phyloP scores from a whole-genome alignment of 2,113 vertebrate genomes.

The Cephalopterus ornatus region DNA sequence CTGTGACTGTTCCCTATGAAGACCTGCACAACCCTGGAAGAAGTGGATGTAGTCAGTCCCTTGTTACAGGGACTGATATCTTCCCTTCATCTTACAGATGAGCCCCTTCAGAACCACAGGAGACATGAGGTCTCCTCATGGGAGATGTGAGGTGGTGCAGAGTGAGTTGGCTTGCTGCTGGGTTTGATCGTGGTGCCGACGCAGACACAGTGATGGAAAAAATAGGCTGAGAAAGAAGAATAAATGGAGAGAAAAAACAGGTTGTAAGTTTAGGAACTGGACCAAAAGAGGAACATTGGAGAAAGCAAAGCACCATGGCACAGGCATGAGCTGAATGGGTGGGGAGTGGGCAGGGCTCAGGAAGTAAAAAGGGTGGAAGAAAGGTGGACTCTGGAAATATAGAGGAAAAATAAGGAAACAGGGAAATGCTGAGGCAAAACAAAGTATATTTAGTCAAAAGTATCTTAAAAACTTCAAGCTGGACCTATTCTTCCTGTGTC shows the following conservation, averaged over 20 bases:
- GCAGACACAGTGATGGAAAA: not conserved
- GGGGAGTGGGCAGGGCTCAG: not conserved
- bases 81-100: not conserved
- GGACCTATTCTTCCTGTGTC: not conserved
- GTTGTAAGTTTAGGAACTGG: not conserved
- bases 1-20: not conserved
- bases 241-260: not conserved
- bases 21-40: not conserved
- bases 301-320: not conserved
- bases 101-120: not conserved
- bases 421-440: not conserved
- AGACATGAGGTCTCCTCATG: not conserved
- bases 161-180: not conserved
- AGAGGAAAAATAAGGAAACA: not conserved
- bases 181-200: not conserved
- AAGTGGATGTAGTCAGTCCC: not conserved
- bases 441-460: not conserved
- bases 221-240: not conserved
- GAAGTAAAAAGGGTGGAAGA: not conserved
- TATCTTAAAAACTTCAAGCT: not conserved
- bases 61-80: not conserved
- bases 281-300: not conserved
- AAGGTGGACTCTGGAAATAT: not conserved
- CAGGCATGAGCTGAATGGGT: not conserved
- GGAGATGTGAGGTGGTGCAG: not conserved